Percentiles rank a stretch among this genome's conserved stretches.
Evolutionary conservation across 1,140 invertebrate species (phyloP).

Genomic region (Mya arenaria): DNA sequence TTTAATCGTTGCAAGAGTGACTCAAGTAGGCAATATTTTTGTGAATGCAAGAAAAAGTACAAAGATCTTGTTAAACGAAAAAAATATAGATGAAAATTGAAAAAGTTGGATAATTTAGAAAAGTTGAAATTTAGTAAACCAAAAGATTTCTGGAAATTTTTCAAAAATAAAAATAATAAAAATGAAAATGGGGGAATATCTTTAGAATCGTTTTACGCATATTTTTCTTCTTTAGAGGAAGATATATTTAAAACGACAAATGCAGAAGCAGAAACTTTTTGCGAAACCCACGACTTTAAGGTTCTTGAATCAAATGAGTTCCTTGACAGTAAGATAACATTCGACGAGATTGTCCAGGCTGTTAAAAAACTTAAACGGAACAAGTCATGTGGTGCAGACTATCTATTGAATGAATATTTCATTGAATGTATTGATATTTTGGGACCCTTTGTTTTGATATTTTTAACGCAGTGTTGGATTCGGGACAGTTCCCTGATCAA

Average conservation of each 20-base stretch:
- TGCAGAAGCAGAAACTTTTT: conserved; percentile 14
- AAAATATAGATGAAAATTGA: background rate
- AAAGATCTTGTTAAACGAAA: background rate
- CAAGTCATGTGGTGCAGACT: background rate
- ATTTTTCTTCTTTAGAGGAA: background rate
- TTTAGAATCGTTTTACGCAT: background rate
- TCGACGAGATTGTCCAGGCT: background rate
- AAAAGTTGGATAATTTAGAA: too few relatives aligned
- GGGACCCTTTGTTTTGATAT: background rate
- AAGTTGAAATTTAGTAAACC: too few relatives aligned
- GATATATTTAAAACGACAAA: background rate
- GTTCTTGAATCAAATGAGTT: background rate
- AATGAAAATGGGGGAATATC: background rate
- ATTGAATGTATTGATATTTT: conserved; percentile 26
- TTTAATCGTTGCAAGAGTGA: too few relatives aligned
- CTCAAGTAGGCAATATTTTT: too few relatives aligned
- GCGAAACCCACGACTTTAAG: conserved; percentile 3
- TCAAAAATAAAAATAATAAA: background rate
- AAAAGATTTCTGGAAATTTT: conserved; percentile 25
- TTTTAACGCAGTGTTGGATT: conserved; percentile 9
- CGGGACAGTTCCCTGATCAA: conserved; percentile 4
- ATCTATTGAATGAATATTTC: conserved; percentile 33
- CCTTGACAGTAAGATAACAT: background rate
- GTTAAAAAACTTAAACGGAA: conserved; percentile 4
- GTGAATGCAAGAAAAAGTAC: background rate